These are phyloP conservation scores for Rotaria socialis DNA, from an alignment of 2,888 invertebrate genomes.

Conservation along the genomic window DNA sequence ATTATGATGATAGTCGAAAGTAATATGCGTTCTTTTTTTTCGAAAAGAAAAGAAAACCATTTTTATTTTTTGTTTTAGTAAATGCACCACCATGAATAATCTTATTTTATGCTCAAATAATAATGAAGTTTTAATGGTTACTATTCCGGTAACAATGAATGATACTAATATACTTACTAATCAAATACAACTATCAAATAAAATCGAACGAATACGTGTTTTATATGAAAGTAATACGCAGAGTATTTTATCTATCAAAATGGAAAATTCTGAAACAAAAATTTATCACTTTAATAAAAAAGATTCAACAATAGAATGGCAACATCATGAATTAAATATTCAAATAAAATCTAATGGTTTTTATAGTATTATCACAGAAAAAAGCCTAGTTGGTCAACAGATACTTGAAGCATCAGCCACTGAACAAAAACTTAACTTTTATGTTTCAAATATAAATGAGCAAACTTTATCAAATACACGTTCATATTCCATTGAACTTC, in stretches of 20 bases:
- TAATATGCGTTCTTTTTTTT: not conserved
- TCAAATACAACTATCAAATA: not conserved
- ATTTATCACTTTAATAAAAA: not conserved
- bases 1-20: not conserved
- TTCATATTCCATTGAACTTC: slow-evolving; percentile 14
- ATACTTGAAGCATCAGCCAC: not conserved
- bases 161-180: not conserved
- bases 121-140: not conserved
- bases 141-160: not conserved
- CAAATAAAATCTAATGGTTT: not conserved
- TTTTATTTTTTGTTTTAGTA: not conserved
- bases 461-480: not conserved
- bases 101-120: slow-evolving; percentile 1
- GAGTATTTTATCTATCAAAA: not conserved
- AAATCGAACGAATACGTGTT: not conserved
- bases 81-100: not conserved
- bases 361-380: not conserved
- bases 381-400: not conserved
- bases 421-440: slow-evolving; percentile 16
- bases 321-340: slow-evolving; percentile 1
- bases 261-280: not conserved
- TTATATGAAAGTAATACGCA: not conserved
- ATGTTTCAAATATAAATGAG: not conserved
- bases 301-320: not conserved
- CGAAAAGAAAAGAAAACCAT: not conserved